These are phyloP conservation scores for Anaspis maculata DNA, from an alignment of 2,888 invertebrate species.

Conservation along the genomic window DNA sequence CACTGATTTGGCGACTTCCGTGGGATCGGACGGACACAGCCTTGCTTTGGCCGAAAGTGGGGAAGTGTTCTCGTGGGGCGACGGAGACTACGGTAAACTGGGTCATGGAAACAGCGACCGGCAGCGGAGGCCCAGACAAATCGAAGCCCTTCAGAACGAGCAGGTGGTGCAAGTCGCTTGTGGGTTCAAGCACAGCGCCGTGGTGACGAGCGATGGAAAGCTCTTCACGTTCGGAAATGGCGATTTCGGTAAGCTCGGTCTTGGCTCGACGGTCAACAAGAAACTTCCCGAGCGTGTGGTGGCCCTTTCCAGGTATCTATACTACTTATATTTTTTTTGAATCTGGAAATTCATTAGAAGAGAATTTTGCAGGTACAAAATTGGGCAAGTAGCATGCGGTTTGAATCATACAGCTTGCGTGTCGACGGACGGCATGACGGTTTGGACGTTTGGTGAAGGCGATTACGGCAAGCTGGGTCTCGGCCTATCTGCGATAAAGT, in stretches of 20 bases:
- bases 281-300: slow-evolving; percentile 52
- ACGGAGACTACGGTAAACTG: slow-evolving; percentile 53
- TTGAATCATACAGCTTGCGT: slow-evolving; percentile 56
- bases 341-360: too few relatives aligned
- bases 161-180: slow-evolving; percentile 49
- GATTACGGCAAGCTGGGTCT: slow-evolving; percentile 53
- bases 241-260: slow-evolving; percentile 53
- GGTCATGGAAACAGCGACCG: slow-evolving; percentile 59
- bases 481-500: slow-evolving; percentile 43
- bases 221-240: slow-evolving; percentile 59
- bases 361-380: slow-evolving; percentile 43
- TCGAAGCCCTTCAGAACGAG: slow-evolving; percentile 53
- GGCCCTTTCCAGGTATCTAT: too few relatives aligned
- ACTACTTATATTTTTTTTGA: too few relatives aligned
- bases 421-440: slow-evolving; percentile 48
- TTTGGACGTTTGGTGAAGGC: slow-evolving; percentile 59
- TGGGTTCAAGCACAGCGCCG: slow-evolving; percentile 58
- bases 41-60: slow-evolving; percentile 57
- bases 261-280: slow-evolving; percentile 52
- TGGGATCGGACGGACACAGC: slow-evolving; percentile 58
- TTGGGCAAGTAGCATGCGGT: slow-evolving; percentile 53
- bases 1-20: slow-evolving; percentile 53
- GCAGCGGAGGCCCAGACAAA: slow-evolving; percentile 53
- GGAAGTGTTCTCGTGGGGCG: slow-evolving; percentile 59
- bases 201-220: slow-evolving; percentile 54